Conservation (phyloP, 2,888 invertebrate species). For the Catocala sponsa region DNA sequence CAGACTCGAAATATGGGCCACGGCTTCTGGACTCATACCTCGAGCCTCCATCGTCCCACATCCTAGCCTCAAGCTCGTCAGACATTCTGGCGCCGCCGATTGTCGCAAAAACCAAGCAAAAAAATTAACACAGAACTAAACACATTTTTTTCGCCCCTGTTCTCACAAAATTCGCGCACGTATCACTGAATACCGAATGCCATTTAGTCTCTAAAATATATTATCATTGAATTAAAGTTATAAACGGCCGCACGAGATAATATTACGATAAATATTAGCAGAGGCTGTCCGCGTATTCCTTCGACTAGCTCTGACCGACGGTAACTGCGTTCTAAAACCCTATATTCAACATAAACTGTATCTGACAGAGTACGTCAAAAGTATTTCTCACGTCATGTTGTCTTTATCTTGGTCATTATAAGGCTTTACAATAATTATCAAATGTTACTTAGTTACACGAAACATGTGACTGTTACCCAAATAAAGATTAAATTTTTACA, state of each 20-base stretch:
- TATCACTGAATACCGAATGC: slow-evolving; percentile 18
- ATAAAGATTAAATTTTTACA: no score
- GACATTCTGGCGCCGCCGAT: slow-evolving; percentile 85
- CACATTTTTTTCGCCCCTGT: slow-evolving; percentile 49
- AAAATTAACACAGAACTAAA: slow-evolving; percentile 47
- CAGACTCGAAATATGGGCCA: slow-evolving; percentile 77
- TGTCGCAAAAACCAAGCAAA: slow-evolving; percentile 46
- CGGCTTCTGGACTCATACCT: slow-evolving; percentile 75
- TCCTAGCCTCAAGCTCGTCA: slow-evolving; percentile 84
- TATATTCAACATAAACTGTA: background rate
- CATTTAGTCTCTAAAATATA: slow-evolving; percentile 24
- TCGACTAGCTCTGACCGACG: slow-evolving; percentile 29
- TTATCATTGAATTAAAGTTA: slow-evolving; percentile 50
- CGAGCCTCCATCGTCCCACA: slow-evolving; percentile 83
- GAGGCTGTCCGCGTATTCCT: slow-evolving; percentile 16
- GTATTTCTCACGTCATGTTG: no score
- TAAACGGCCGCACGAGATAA: slow-evolving; percentile 51
- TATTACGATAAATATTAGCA: slow-evolving; percentile 46
- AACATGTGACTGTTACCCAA: no score
- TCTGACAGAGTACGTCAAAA: slow-evolving; percentile 4
- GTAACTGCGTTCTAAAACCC: slow-evolving; percentile 44
- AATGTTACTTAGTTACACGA: no score
- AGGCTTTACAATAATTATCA: no score
- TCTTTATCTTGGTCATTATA: no score
- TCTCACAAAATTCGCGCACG: slow-evolving; percentile 29